Evolutionary conservation across 2,888 invertebrate genomes (phyloP), one percentile per base, ranked within the genome.

Genomic region (Amphiduros pacificus): DNA sequence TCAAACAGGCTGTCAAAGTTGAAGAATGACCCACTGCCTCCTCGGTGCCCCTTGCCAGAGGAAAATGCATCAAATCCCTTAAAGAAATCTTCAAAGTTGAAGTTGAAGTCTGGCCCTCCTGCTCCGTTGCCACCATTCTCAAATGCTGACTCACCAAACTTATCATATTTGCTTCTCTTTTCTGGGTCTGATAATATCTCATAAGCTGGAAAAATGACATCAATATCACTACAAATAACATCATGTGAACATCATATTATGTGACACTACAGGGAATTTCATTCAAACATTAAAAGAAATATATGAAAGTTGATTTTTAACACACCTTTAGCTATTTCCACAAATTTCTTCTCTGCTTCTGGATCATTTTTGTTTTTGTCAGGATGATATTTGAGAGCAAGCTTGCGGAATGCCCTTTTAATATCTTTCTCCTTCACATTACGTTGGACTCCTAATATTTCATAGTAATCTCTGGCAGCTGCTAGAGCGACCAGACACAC

Each of bases 351-450:
- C 71, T 85, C 83, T 1, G 86, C 85, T 49, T 79, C 78, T 52
- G 81, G 82, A n/a, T 78, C 77, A 55, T 77, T 73, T 66, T 85
- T 84, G 71, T 85, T 85, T 70, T 83, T 84, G 70, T 86, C 86
- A 17, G 86, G 86, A 70, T 86, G 86, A 67, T 85, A 85, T 68
- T 84, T 82, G 2, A 85, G 70, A 2, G 86, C 86, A 36, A 86
- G 72, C 69, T 85, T 85, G 31, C 85, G 71, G 67, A 85, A 86
- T 0, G 85, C 85, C 65, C 82, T 83, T 70, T 85, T 85, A 48
- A 86, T 85, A 52, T 85, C 84, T 63, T 79, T 74, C n/a, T 83
- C 82, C 24, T 77, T 73, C 0, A 85, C 85, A 64, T 71, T 74
- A 62, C 75, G 77, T 54, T 77, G 75, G 1, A 86, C 76, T 27